Conservation (phyloP, 2,888 invertebrate species). For the Melipona bicolor region DNA sequence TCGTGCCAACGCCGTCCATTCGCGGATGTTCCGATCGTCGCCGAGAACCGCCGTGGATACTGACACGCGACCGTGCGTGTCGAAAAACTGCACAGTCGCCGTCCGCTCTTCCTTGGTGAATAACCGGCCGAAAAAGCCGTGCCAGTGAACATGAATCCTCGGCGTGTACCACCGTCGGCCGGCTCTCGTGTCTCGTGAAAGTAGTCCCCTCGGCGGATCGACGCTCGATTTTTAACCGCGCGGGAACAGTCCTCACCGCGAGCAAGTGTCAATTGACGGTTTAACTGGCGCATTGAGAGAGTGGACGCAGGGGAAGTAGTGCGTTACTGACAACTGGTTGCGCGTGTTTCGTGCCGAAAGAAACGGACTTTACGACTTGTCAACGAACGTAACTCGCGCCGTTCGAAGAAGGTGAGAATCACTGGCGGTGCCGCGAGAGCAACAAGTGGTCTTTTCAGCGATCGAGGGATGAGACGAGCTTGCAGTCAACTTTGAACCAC, state of each 20-base stretch:
- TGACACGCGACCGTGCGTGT: slow-evolving; percentile 55
- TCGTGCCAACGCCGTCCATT: slow-evolving; percentile 2
- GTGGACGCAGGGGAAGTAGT: neutral
- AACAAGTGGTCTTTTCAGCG: slow-evolving; percentile 59
- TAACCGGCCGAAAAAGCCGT: slow-evolving; percentile 11
- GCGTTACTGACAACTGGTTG: neutral
- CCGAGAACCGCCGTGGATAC: slow-evolving; percentile 36
- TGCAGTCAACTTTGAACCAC: slow-evolving; percentile 45
- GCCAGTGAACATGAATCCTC: slow-evolving; percentile 31
- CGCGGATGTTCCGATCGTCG: slow-evolving; percentile 32
- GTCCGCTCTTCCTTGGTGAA: neutral
- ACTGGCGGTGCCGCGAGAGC: slow-evolving; percentile 41
- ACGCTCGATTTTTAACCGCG: slow-evolving; percentile 39
- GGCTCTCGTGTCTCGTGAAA: slow-evolving; percentile 51
- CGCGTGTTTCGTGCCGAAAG: neutral
- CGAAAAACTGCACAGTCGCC: neutral
- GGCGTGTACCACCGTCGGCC: slow-evolving; percentile 34
- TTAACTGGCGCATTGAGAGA: slow-evolving; percentile 32
- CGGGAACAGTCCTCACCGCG: slow-evolving; percentile 32
- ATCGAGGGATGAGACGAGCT: slow-evolving; percentile 54
- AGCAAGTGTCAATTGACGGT: slow-evolving; percentile 52
- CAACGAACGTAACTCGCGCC: neutral
- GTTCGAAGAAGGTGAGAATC: slow-evolving; percentile 47
- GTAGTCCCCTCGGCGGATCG: slow-evolving; percentile 35
- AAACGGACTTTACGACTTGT: slow-evolving; percentile 25